Evolutionary conservation across 2,113 vertebrate species (phyloP).

Genomic region (Vulpes vulpes): DNA sequence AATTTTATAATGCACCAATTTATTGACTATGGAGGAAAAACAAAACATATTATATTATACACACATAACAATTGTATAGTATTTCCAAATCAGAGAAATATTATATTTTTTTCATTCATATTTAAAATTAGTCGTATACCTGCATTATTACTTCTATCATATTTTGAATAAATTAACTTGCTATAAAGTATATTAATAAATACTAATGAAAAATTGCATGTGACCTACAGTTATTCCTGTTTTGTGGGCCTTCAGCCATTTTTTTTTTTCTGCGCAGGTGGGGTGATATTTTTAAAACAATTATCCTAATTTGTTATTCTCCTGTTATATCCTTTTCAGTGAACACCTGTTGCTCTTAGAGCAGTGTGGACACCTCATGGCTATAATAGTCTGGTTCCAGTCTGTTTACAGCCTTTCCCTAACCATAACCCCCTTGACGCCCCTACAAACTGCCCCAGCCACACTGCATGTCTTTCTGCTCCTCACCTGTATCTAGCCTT

Average conservation of each 20-base stretch:
- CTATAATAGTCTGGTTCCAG: background rate
- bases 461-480: background rate
- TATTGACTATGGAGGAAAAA: background rate
- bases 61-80: background rate
- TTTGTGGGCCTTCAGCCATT: background rate
- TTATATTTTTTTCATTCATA: background rate
- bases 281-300: slow-evolving; percentile 49
- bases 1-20: background rate
- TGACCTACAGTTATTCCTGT: background rate
- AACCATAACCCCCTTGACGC: background rate
- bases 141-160: background rate
- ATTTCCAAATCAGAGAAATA: background rate
- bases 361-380: background rate
- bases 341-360: background rate
- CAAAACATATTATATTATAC: background rate
- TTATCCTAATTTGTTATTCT: background rate
- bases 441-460: background rate
- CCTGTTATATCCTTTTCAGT: slow-evolving; percentile 19
- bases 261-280: background rate
- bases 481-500: background rate
- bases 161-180: background rate
- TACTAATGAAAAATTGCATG: background rate
- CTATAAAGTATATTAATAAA: background rate
- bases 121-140: background rate
- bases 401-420: background rate